Percentiles rank a stretch among this genome's conserved stretches.
Evolutionary conservation across 1,140 invertebrate genomes (phyloP).

Genomic region (Homalodisca vitripennis): DNA sequence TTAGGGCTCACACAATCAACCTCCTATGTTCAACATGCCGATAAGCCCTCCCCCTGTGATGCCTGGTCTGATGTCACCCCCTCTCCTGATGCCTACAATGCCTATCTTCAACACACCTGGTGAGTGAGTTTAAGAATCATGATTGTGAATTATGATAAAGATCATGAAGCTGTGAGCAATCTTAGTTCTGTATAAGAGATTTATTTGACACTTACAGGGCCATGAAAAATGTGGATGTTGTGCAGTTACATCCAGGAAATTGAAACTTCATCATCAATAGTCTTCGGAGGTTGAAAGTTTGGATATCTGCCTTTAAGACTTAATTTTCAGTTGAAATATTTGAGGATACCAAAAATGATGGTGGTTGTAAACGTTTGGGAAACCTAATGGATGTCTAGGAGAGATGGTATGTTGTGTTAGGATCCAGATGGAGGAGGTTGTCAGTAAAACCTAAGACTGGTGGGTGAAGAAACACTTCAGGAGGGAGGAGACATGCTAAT

Average conservation of each 20-base stretch:
- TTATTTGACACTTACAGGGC: background rate
- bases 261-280: too few relatives aligned
- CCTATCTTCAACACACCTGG: slow-evolving; percentile 47
- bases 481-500: too few relatives aligned
- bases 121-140: slow-evolving; percentile 21
- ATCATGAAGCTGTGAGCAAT: background rate
- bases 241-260: background rate
- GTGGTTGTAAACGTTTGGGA: too few relatives aligned
- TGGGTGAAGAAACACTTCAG: too few relatives aligned
- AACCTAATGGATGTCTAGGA: too few relatives aligned
- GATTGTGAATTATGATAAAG: background rate
- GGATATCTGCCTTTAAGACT: too few relatives aligned
- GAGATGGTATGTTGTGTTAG: too few relatives aligned
- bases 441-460: too few relatives aligned
- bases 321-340: too few relatives aligned
- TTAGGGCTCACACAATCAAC: slow-evolving; percentile 34
- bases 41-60: slow-evolving; percentile 46
- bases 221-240: background rate
- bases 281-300: too few relatives aligned
- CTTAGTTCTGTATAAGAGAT: background rate
- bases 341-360: too few relatives aligned
- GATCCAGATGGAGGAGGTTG: too few relatives aligned
- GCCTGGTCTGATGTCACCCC: slow-evolving; percentile 58
- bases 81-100: slow-evolving; percentile 58
- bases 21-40: slow-evolving; percentile 44